A percentile compares a stretch with the other conserved stretches of the same genome.
Conservation (phyloP, 1,140 invertebrate species). For the Ylistrum balloti region DNA sequence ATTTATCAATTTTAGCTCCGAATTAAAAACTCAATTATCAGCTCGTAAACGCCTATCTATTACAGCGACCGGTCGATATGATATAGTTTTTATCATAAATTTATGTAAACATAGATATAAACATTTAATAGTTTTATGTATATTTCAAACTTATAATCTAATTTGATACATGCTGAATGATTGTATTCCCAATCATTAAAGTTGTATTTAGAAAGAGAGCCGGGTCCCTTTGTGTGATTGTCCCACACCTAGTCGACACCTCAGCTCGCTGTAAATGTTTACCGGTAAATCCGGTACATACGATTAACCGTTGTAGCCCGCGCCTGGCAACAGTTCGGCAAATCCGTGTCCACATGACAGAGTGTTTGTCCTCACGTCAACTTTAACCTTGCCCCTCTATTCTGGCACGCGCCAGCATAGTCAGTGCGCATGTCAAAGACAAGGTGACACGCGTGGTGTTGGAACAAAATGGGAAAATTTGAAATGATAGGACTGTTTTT, state of each 20-base stretch:
- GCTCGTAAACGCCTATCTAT: background rate
- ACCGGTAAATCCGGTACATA: constrained; percentile 23
- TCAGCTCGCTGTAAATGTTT: background rate
- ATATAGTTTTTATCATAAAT: too few relatives aligned
- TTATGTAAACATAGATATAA: too few relatives aligned
- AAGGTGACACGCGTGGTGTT: background rate
- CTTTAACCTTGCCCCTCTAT: constrained; percentile 32
- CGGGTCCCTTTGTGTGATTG: background rate
- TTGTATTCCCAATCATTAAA: too few relatives aligned
- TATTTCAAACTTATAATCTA: too few relatives aligned
- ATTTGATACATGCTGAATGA: too few relatives aligned
- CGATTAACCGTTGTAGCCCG: constrained; percentile 6
- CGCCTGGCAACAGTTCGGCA: constrained; percentile 36
- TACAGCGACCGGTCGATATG: too few relatives aligned
- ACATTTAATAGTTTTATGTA: too few relatives aligned
- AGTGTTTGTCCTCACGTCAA: constrained; percentile 32
- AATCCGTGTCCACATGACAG: background rate
- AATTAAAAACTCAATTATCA: constrained; percentile 4
- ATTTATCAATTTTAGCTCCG: background rate
- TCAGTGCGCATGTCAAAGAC: background rate
- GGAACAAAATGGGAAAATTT: constrained; percentile 5
- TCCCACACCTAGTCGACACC: background rate
- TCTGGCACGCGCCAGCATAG: constrained; percentile 20
- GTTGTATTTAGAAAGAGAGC: background rate
- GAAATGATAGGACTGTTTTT: constrained; percentile 23